Percentiles rank a stretch among this genome's conserved stretches.
phyloP scores from a whole-genome alignment of 2,113 vertebrate species.

The Axis porcinus region DNA sequence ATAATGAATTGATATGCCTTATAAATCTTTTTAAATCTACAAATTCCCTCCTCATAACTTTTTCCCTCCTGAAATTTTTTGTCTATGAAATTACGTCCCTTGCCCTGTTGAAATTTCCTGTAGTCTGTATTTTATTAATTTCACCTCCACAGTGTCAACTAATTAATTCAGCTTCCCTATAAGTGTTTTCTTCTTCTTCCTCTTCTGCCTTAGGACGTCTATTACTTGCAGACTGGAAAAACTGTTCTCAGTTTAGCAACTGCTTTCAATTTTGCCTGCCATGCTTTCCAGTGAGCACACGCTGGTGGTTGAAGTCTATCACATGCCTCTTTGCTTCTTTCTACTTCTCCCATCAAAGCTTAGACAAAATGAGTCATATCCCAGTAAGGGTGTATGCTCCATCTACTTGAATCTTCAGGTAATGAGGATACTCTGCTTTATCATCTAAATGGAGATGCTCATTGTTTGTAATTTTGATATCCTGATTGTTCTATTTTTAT shows the following conservation, averaged over 20 bases:
- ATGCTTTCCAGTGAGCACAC: neutral
- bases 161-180: neutral
- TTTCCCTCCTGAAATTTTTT: neutral
- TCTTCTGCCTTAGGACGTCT: neutral
- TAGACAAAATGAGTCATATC: neutral
- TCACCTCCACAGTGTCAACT: neutral
- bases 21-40: neutral
- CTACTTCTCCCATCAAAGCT: neutral
- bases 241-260: neutral
- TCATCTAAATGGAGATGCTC: neutral
- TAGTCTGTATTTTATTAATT: neutral
- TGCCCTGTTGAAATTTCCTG: neutral
- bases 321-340: neutral
- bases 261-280: neutral
- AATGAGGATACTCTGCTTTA: neutral
- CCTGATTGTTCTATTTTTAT: neutral
- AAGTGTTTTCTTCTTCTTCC: fast-evolving
- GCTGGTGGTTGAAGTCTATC: neutral
- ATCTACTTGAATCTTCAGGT: neutral
- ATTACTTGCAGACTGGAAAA: neutral
- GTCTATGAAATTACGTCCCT: neutral
- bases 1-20: neutral
- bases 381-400: neutral
- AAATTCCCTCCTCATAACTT: neutral
- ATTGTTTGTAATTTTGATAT: neutral